Percentiles rank a stretch among this genome's conserved stretches.
phyloP scores from a whole-genome alignment of 1,140 invertebrate genomes.

The Muscidifurax raptorellus region DNA sequence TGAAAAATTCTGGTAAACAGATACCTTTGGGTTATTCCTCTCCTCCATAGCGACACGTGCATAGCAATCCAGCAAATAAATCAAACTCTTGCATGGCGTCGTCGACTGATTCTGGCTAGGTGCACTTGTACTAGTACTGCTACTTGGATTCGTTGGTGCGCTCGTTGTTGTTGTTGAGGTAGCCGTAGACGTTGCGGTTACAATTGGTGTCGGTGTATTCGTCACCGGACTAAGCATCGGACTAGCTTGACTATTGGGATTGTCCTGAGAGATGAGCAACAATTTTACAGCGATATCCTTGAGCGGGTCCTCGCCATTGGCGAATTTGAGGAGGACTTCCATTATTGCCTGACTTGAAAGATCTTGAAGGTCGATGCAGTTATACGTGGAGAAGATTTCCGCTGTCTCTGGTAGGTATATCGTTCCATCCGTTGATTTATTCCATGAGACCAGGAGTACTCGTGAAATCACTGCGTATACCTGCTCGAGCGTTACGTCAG shows the following conservation, averaged over 20 bases:
- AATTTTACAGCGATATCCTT: constrained; percentile 75
- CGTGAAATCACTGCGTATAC: constrained; percentile 78
- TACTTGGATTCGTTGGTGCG: constrained; percentile 52
- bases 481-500: constrained; percentile 80
- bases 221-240: constrained; percentile 64
- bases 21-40: constrained; percentile 84
- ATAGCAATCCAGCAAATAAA: constrained; percentile 82
- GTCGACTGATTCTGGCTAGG: constrained; percentile 63
- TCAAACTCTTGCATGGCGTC: constrained; percentile 74
- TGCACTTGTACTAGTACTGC: background rate
- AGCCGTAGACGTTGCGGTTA: background rate
- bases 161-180: constrained; percentile 55
- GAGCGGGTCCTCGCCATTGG: constrained; percentile 79
- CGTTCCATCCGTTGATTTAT: constrained; percentile 76
- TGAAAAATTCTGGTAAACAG: constrained; percentile 4
- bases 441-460: constrained; percentile 82
- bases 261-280: constrained; percentile 74
- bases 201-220: background rate
- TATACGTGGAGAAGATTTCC: constrained; percentile 71
- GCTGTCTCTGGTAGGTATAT: constrained; percentile 81
- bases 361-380: constrained; percentile 75
- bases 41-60: constrained; percentile 82
- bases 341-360: constrained; percentile 81
- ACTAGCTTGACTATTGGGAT: constrained; percentile 68
- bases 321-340: constrained; percentile 81